These are phyloP conservation scores for Herminia tarsipennalis DNA, from an alignment of 2,888 invertebrate species.

Conservation along the genomic window DNA sequence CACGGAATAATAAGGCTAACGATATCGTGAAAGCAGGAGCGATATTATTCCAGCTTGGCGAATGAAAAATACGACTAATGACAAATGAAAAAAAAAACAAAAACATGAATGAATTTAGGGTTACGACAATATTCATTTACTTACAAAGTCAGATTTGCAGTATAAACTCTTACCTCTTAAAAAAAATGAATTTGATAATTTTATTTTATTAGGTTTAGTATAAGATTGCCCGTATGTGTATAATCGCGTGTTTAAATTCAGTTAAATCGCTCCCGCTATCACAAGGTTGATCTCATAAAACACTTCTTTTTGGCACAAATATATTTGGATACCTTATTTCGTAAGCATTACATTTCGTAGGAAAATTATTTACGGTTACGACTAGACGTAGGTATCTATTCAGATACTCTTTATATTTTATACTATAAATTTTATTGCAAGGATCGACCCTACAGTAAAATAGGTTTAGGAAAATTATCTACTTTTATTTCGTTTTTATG, in stretches of 20 bases:
- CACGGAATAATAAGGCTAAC: slow-evolving; percentile 27
- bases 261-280: slow-evolving; percentile 15
- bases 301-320: slow-evolving; percentile 24
- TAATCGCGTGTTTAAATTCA: not conserved
- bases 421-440: slow-evolving; percentile 4
- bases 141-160: not conserved
- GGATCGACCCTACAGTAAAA: slow-evolving; percentile 1
- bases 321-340: slow-evolving; percentile 34
- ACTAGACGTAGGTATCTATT: slow-evolving; percentile 28
- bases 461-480: not conserved
- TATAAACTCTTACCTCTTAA: too few relatives aligned
- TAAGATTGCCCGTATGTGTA: too few relatives aligned
- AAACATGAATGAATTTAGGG: too few relatives aligned
- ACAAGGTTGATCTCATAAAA: slow-evolving; percentile 6
- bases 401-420: slow-evolving; percentile 9
- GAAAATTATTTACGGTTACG: slow-evolving; percentile 30
- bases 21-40: slow-evolving; percentile 26
- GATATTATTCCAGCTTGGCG: slow-evolving; percentile 6
- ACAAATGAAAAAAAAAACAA: too few relatives aligned
- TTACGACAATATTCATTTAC: not conserved
- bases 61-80: too few relatives aligned
- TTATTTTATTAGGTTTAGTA: too few relatives aligned
- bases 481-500: not conserved
- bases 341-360: slow-evolving; percentile 38
- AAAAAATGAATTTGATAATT: too few relatives aligned